Evolutionary conservation across 2,113 vertebrate species (phyloP).

Genomic region (Beaufortia kweichowensis): DNA sequence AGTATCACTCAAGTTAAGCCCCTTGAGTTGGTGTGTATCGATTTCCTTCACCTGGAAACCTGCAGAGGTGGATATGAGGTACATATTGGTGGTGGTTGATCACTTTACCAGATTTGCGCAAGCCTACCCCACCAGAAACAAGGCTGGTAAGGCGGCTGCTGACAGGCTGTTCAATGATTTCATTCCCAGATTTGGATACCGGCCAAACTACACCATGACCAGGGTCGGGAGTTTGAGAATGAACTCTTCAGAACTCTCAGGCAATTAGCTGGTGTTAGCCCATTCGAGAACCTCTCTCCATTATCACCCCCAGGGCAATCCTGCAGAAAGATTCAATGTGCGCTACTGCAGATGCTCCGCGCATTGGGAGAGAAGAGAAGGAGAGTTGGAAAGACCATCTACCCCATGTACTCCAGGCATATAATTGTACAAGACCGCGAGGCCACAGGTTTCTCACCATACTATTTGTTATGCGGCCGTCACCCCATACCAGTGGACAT

Average conservation of each 20-base stretch:
- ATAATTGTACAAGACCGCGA: no score
- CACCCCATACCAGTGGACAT: slow-evolving; percentile 27
- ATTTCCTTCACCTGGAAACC: neutral
- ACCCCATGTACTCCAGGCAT: no score
- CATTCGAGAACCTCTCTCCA: no score
- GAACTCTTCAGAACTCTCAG: neutral
- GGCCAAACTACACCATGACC: slow-evolving; percentile 11
- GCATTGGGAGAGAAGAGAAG: no score
- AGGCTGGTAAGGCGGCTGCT: slow-evolving; percentile 16
- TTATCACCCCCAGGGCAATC: no score
- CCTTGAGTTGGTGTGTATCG: neutral
- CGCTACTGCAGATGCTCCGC: no score
- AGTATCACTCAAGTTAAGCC: slow-evolving; percentile 14
- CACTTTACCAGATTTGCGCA: slow-evolving; percentile 7
- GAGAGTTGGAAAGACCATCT: no score
- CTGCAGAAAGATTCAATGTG: no score
- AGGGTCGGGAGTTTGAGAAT: slow-evolving; percentile 13
- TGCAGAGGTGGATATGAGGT: neutral
- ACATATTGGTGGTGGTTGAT: neutral
- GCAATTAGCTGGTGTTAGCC: no score
- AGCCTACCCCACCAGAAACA: neutral
- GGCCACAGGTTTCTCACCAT: slow-evolving; percentile 3
- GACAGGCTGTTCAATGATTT: no score
- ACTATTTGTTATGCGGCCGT: neutral
- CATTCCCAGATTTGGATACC: slow-evolving; percentile 15